Percentiles rank a stretch among this genome's conserved stretches.
Evolutionary conservation across 2,888 invertebrate genomes (phyloP).

Genomic region (Pseudococcus jackbeardsleyi): DNA sequence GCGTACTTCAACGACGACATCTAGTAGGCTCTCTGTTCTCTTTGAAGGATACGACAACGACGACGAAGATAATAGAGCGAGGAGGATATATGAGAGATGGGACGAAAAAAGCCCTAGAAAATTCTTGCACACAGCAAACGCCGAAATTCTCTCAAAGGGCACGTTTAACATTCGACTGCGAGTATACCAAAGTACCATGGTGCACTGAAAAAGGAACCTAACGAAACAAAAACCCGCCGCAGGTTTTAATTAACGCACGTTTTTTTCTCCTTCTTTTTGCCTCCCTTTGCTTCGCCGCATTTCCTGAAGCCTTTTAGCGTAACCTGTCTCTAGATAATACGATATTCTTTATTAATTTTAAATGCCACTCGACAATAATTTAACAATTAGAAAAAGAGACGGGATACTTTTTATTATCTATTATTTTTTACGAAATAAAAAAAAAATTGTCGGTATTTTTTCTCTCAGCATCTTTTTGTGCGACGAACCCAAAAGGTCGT

Average conservation of each 20-base stretch:
- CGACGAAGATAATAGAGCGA: neutral
- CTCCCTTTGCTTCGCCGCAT: neutral
- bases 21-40: neutral
- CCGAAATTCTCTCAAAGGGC: conserved; percentile 30
- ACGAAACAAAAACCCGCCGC: conserved; percentile 27
- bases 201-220: neutral
- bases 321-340: conserved; percentile 32
- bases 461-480: neutral
- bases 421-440: neutral
- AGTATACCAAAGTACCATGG: neutral
- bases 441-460: neutral
- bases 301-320: neutral
- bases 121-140: neutral
- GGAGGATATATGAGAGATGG: neutral
- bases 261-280: neutral
- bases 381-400: conserved; percentile 15
- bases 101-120: neutral
- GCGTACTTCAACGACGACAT: conserved; percentile 8
- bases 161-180: conserved; percentile 2
- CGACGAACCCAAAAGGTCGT: neutral
- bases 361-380: conserved; percentile 42
- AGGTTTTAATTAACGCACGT: conserved; percentile 41
- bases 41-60: neutral
- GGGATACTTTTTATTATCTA: neutral
- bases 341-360: conserved; percentile 23